Conservation (phyloP, 1,140 invertebrate species). For the Heliconius hewitsoni region DNA sequence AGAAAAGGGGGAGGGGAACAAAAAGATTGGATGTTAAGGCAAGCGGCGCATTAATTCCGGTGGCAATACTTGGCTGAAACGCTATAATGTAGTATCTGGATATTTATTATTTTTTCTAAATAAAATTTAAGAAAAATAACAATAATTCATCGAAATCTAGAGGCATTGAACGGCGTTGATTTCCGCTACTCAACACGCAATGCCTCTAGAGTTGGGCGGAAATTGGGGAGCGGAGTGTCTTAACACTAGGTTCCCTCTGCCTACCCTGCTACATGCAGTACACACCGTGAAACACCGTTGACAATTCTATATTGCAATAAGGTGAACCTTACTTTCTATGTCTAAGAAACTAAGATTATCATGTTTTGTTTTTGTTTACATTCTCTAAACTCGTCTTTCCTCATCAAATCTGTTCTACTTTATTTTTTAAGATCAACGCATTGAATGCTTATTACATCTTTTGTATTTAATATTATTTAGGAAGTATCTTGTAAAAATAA, state of each 20-base stretch:
- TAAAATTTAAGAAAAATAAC: not conserved
- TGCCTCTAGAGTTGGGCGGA: no score
- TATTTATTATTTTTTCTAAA: not conserved
- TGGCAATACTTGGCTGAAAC: slow-evolving; percentile 51
- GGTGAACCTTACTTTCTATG: not conserved
- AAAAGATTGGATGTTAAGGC: slow-evolving; percentile 61
- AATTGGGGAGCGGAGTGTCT: no score
- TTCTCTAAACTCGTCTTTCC: not conserved
- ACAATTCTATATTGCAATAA: not conserved
- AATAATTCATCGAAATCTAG: no score
- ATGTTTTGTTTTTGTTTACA: not conserved
- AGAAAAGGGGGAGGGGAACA: slow-evolving; percentile 49
- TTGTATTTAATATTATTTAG: no score
- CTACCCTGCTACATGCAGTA: not conserved
- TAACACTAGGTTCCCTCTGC: no score
- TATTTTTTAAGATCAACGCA: not conserved
- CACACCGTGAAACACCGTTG: not conserved
- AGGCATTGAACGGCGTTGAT: no score
- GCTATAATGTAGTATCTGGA: slow-evolving; percentile 10
- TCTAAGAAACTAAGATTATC: not conserved
- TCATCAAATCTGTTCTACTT: not conserved
- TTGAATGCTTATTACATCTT: no score
- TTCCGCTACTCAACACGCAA: no score
- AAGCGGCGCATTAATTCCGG: slow-evolving; percentile 66
- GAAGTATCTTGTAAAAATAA: no score